Evolutionary conservation across 2,113 vertebrate species (phyloP).

Genomic region (Rhegmatorhina hoffmannsi): DNA sequence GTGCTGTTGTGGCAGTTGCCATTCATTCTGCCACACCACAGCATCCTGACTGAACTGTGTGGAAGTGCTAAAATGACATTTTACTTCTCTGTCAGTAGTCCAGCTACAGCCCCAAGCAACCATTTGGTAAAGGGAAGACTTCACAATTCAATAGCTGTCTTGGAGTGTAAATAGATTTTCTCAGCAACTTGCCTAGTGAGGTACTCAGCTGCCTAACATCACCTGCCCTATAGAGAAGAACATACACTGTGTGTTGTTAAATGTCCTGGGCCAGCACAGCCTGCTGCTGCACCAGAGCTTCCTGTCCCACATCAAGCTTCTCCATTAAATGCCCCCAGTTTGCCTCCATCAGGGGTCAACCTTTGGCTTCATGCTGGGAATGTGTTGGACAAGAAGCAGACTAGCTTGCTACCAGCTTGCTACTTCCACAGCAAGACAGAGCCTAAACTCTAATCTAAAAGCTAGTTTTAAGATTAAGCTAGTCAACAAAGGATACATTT

Average conservation of each 20-base stretch:
- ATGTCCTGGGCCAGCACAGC: not conserved
- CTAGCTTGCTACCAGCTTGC: not conserved
- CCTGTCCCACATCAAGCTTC: not conserved
- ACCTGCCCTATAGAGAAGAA: not conserved
- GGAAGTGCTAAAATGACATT: not conserved
- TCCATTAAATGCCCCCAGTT: not conserved
- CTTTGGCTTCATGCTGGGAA: not conserved
- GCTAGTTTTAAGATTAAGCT: not conserved
- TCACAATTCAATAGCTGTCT: not conserved
- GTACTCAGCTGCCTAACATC: not conserved
- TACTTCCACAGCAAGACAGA: not conserved
- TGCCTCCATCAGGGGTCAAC: fast-evolving
- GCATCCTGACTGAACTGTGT: not conserved
- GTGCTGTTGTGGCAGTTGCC: not conserved
- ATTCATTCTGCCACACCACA: not conserved
- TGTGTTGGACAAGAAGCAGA: not conserved
- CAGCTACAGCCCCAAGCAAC: not conserved
- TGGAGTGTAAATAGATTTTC: not conserved
- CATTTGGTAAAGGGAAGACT: not conserved
- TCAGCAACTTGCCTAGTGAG: not conserved
- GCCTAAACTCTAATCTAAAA: not conserved
- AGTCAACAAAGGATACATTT: not conserved
- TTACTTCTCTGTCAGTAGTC: not conserved
- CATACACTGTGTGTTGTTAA: fast-evolving
- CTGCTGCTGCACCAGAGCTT: not conserved